A percentile compares a stretch with the other conserved stretches of the same genome.
Conservation (phyloP, 2,113 vertebrate species). For the Peucedramus taeniatus region DNA sequence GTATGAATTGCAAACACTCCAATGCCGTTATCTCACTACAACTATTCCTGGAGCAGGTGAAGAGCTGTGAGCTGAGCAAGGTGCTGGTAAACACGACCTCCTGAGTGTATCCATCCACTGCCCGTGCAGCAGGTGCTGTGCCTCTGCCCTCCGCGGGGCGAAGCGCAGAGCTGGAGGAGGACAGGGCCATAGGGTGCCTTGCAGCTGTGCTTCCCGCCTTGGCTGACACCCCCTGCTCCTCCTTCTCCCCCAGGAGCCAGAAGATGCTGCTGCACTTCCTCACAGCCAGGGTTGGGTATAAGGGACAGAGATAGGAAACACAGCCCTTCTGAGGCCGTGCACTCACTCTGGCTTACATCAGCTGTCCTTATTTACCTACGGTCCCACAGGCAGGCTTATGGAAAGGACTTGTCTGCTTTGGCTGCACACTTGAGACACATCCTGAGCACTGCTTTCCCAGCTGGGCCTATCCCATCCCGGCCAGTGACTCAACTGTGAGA, state of each 20-base stretch:
- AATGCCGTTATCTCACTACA: not conserved
- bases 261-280: not conserved
- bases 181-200: fast-evolving
- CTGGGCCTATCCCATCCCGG: slow-evolving; percentile 41
- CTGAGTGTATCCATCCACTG: not conserved
- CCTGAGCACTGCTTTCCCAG: slow-evolving; percentile 54
- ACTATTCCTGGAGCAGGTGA: not conserved
- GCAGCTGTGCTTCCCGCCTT: not conserved
- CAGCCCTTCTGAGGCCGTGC: not conserved
- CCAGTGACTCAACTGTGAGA: slow-evolving; percentile 30
- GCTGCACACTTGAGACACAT: slow-evolving; percentile 30
- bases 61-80: not conserved
- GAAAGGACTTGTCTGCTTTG: not conserved
- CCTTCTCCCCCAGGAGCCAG: not conserved
- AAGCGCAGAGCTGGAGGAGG: not conserved
- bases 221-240: not conserved
- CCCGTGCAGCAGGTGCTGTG: not conserved
- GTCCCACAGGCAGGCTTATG: not conserved
- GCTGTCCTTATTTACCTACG: not conserved
- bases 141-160: not conserved
- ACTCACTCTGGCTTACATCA: not conserved
- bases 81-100: not conserved
- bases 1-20: not conserved
- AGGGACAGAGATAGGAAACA: not conserved
- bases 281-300: not conserved